Conservation (phyloP, 2,888 invertebrate species). For the Acanthacorydalis orientalis region DNA sequence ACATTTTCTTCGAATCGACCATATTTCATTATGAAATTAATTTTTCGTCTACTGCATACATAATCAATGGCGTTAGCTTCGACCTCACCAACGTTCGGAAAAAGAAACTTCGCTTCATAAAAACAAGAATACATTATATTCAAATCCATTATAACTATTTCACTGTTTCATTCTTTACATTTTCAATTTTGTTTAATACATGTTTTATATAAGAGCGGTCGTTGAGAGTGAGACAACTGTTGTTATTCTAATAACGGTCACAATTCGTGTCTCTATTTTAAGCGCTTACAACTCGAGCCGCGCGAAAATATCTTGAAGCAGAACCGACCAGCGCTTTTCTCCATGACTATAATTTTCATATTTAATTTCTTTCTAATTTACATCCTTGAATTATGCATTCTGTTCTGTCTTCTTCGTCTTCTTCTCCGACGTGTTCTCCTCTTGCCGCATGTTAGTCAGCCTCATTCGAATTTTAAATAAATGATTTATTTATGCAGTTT, state of each 20-base stretch:
- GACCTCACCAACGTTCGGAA: background rate
- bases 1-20: conserved; percentile 6
- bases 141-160: background rate
- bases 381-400: conserved; percentile 31
- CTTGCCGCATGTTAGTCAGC: background rate
- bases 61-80: conserved; percentile 25
- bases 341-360: conserved; percentile 29
- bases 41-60: conserved; percentile 32
- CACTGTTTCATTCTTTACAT: background rate
- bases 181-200: background rate
- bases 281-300: too few relatives aligned
- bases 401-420: conserved; percentile 16
- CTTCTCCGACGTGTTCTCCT: background rate
- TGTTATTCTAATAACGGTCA: too few relatives aligned
- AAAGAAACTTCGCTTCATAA: too few relatives aligned
- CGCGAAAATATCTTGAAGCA: too few relatives aligned
- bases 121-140: too few relatives aligned
- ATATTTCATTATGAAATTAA: conserved; percentile 30
- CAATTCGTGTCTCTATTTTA: too few relatives aligned
- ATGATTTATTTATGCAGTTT: conserved; percentile 7
- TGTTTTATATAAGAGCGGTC: too few relatives aligned
- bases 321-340: background rate
- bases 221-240: too few relatives aligned
- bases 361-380: conserved; percentile 34
- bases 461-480: conserved; percentile 7